Conservation (phyloP, 2,888 invertebrate species). For the Drosophila sordidapex region DNA sequence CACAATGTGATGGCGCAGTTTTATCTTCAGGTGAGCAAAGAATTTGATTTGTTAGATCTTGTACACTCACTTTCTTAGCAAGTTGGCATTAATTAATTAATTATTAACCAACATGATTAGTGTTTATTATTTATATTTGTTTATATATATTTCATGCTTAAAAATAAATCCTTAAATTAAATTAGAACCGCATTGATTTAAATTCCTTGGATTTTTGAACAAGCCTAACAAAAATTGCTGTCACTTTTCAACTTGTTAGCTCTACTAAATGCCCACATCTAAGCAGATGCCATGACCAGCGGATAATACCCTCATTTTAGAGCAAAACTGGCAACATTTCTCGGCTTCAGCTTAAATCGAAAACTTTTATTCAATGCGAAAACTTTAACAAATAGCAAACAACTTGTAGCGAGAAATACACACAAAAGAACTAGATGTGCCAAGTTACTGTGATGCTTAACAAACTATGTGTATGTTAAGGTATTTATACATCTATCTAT, state of each 20-base stretch:
- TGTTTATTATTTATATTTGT: background rate
- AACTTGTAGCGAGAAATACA: constrained; percentile 55
- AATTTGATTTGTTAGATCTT: background rate
- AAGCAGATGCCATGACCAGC: constrained; percentile 3
- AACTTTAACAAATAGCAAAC: constrained; percentile 66
- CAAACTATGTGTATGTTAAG: constrained; percentile 7
- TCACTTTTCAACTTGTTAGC: background rate
- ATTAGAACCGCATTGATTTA: background rate
- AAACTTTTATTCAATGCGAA: constrained; percentile 47
- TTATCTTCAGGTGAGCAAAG: background rate
- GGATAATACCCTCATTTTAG: constrained; percentile 1
- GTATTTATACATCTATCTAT: background rate
- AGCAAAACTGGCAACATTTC: background rate
- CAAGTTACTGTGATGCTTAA: constrained; percentile 39
- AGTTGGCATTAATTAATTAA: background rate
- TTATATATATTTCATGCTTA: background rate
- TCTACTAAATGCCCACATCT: background rate
- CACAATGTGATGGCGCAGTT: background rate
- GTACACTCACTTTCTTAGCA: background rate
- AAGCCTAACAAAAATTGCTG: background rate
- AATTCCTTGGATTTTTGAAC: background rate
- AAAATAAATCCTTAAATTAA: no score
- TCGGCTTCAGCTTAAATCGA: constrained; percentile 43
- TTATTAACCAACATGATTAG: background rate
- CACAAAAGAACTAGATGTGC: constrained; percentile 41